Evolutionary conservation across 1,140 invertebrate genomes (phyloP), one percentile per base, ranked within the genome.

Genomic region (Drosophila ercepeae): DNA sequence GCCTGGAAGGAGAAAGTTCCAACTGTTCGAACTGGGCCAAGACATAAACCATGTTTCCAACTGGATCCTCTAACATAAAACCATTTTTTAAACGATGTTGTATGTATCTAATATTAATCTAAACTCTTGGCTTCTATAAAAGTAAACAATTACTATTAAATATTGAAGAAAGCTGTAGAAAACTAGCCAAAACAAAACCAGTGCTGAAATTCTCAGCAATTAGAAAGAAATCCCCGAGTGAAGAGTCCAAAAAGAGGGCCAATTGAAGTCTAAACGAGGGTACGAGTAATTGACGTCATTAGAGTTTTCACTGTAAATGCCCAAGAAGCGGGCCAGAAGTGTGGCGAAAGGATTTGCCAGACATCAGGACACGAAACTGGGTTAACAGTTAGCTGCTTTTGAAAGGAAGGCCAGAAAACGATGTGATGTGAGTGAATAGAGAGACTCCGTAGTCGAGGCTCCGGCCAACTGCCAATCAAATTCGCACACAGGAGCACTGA

Each of bases 271-370:
- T 9, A 46, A 48, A 13, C 13, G 3, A 7, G 25, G 55, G 55
- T 5, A 48, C 19, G 18, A 29, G 57, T 64, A 64, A 64, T 64
- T 64, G 60, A 64, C 60, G 57, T 64, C 60, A 64, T 64, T 64
- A 61, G 61, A 64, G 60, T 64, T 61, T 61, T 13, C 27, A 25
- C 19, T 61, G 57, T 29, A 61, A 64, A 60, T 64, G 60, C 42
- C 4, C 14, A n/a, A n/a, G n/a, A n/a, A n/a, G n/a, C n/a, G n/a
- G n/a, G n/a, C n/a, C n/a, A 64, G 60, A 64, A 63, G 42, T 11
- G 41, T n/a, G 14, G 16, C n/a, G 48, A 50, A 50, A 34, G 44
- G 27, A 59, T 34, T 59, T 19, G 60, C 23, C 54, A 59, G 60
- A 64, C 60, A 64, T 39, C 60, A 41, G 29, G 16, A 19, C 57